phyloP scores from a whole-genome alignment of 2,797 vertebrate species.

The Peromyscus attwateri region DNA sequence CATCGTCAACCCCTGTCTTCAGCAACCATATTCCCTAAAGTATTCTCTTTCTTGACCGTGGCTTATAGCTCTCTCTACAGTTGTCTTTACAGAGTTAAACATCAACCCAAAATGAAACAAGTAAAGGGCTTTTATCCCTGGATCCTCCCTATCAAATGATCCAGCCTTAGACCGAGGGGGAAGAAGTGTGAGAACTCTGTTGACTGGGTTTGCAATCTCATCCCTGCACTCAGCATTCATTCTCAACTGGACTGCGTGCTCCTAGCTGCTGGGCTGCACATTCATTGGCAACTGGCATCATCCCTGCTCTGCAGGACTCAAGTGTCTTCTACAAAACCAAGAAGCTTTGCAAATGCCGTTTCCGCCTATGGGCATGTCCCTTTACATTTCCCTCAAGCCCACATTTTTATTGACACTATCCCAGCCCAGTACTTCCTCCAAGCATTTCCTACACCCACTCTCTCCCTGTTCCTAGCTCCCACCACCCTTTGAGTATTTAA shows the following conservation, averaged over 20 bases:
- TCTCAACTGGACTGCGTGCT: rapidly evolving
- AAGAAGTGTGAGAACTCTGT: background rate
- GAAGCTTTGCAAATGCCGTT: background rate
- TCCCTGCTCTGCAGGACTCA: background rate
- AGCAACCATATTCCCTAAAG: background rate
- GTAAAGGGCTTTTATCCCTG: background rate
- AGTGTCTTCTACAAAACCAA: background rate
- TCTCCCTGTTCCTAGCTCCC: background rate
- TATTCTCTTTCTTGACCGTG: background rate
- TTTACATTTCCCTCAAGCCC: background rate
- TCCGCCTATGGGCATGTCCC: background rate
- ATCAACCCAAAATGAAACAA: slow-evolving; percentile 47
- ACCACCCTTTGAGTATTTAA: background rate
- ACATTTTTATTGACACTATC: background rate
- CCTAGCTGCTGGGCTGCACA: background rate
- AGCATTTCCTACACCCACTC: background rate
- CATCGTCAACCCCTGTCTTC: background rate
- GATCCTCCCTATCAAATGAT: background rate
- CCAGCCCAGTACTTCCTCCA: background rate
- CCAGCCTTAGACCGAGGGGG: background rate
- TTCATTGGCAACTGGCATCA: background rate
- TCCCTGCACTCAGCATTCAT: background rate
- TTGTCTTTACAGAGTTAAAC: background rate
- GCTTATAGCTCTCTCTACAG: background rate
- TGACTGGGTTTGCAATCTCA: background rate